These are phyloP conservation scores for Acanthiza pusilla DNA, from an alignment of 2,797 vertebrate species.

Conservation along the genomic window DNA sequence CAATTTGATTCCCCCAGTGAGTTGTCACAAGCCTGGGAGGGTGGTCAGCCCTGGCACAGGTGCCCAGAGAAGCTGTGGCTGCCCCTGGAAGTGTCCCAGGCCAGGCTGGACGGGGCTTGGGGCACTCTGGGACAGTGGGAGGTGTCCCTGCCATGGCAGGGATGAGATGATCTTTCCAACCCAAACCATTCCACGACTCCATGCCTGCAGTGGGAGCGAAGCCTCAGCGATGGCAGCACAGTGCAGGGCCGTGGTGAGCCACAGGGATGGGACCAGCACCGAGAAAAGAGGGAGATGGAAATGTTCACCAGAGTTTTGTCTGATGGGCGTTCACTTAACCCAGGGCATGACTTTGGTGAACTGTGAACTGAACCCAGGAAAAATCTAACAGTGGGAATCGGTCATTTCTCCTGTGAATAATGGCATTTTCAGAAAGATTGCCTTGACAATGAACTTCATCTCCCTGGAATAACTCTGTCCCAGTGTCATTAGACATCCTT, in stretches of 20 bases:
- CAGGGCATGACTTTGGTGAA: not conserved
- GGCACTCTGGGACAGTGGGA: fast-evolving
- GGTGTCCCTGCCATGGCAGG: not conserved
- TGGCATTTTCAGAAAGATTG: not conserved
- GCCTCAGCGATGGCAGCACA: fast-evolving
- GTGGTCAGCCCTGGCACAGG: fast-evolving
- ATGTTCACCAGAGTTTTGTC: not conserved
- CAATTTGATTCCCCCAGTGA: not conserved
- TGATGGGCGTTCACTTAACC: not conserved
- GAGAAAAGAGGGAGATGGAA: not conserved
- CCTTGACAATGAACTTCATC: not conserved
- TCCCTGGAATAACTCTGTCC: not conserved
- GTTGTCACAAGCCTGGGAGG: not conserved
- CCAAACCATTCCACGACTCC: not conserved
- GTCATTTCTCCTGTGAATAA: not conserved
- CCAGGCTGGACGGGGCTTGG: fast-evolving
- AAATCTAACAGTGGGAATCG: not conserved
- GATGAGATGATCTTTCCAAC: not conserved
- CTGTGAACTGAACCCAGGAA: not conserved
- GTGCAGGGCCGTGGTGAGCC: not conserved
- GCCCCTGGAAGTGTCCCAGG: fast-evolving
- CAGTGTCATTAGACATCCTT: fast-evolving
- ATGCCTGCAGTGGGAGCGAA: not conserved
- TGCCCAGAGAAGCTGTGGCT: not conserved
- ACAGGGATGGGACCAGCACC: not conserved